These are phyloP conservation scores for Cirrhinus mrigala DNA, from an alignment of 2,797 vertebrate species.

Conservation along the genomic window DNA sequence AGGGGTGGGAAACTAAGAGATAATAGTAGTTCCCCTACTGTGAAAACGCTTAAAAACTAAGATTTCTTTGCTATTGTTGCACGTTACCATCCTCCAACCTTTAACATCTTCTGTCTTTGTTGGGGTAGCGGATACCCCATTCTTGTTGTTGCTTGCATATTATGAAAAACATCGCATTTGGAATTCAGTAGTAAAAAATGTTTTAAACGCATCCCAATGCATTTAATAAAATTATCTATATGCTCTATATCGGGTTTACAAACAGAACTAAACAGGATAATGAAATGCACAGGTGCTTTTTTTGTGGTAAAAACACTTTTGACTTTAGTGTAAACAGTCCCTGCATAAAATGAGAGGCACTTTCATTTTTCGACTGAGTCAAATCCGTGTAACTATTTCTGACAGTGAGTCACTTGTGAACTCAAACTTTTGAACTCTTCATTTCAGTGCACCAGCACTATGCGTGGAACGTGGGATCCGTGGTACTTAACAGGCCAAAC, in stretches of 20 bases:
- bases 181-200: not conserved
- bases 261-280: not conserved
- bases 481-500: constrained; percentile 30
- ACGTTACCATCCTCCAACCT: constrained; percentile 35
- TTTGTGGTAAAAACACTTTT: not conserved
- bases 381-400: not conserved
- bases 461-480: constrained; percentile 9
- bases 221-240: not conserved
- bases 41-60: constrained; percentile 58
- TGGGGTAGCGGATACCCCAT: not conserved
- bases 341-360: not conserved
- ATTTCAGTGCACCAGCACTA: not conserved
- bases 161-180: not conserved
- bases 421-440: constrained; percentile 33
- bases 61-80: constrained; percentile 62
- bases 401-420: constrained; percentile 13
- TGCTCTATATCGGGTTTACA: not conserved
- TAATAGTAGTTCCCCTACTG: constrained; percentile 53
- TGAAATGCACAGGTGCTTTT: not conserved
- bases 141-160: not conserved
- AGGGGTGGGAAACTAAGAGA: constrained; percentile 49
- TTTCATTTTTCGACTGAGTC: not conserved
- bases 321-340: not conserved
- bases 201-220: not conserved
- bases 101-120: constrained; percentile 22